phyloP scores from a whole-genome alignment of 1,140 invertebrate species.

The Pentalonia nigronervosa region DNA sequence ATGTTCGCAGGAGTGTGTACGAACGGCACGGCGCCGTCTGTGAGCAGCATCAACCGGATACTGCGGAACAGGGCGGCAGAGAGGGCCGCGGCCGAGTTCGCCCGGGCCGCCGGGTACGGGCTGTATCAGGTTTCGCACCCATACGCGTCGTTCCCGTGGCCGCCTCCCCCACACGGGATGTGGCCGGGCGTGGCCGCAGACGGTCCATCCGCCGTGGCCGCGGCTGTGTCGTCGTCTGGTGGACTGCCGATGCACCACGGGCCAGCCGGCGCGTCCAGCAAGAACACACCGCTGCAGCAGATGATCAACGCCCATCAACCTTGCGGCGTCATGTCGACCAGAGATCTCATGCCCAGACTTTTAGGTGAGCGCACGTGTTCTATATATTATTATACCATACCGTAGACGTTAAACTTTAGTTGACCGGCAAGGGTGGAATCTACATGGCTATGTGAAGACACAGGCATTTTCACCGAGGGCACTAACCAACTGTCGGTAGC shows the following conservation, averaged over 20 bases:
- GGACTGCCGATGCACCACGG: not conserved
- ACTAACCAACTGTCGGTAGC: no score
- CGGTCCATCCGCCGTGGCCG: conserved; percentile 64
- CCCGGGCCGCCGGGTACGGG: conserved; percentile 87
- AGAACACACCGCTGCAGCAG: not conserved
- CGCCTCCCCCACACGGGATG: conserved; percentile 65
- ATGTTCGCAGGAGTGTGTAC: conserved; percentile 81
- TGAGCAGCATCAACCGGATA: conserved; percentile 92
- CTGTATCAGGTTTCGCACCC: conserved; percentile 74
- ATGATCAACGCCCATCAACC: conserved; percentile 37
- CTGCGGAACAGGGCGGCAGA: conserved; percentile 89
- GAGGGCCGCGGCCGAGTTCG: conserved; percentile 91
- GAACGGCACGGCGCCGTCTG: conserved; percentile 87
- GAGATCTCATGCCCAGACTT: conserved; percentile 61
- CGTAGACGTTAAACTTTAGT: not conserved
- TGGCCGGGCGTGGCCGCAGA: conserved; percentile 65
- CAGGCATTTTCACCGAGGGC: no score
- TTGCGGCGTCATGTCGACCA: conserved; percentile 62
- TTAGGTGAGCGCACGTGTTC: conserved; percentile 46
- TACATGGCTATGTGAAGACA: not conserved
- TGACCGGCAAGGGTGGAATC: not conserved
- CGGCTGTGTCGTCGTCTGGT: conserved; percentile 62
- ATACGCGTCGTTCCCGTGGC: conserved; percentile 70
- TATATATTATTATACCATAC: not conserved
- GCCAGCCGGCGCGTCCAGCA: conserved; percentile 18